Conservation (phyloP, 2,113 vertebrate genomes). For the Ochotona princeps region DNA sequence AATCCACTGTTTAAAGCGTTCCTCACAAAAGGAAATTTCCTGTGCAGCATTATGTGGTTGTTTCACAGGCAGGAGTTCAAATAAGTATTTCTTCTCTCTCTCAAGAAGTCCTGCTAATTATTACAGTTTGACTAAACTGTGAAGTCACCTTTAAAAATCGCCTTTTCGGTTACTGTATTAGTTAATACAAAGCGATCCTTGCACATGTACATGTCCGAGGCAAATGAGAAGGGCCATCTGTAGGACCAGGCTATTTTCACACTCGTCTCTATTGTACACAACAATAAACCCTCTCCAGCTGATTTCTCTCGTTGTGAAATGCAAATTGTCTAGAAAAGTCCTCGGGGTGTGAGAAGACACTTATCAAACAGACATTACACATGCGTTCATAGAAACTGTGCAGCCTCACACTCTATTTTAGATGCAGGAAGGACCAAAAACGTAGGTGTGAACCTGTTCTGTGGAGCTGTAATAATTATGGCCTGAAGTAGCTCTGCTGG, state of each 20-base stretch:
- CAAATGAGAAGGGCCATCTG: slow-evolving; percentile 86
- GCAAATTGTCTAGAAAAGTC: slow-evolving; percentile 87
- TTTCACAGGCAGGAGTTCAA: slow-evolving; percentile 71
- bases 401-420: slow-evolving; percentile 79
- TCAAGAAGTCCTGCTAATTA: slow-evolving; percentile 79
- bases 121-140: slow-evolving; percentile 79
- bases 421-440: slow-evolving; percentile 82
- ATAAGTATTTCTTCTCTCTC: slow-evolving; percentile 73
- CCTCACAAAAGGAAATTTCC: slow-evolving; percentile 53
- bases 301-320: slow-evolving; percentile 87
- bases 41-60: slow-evolving; percentile 64
- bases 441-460: slow-evolving; percentile 79
- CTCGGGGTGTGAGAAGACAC: slow-evolving; percentile 88
- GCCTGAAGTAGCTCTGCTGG: slow-evolving; percentile 70
- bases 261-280: slow-evolving; percentile 86
- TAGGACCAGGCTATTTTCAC: slow-evolving; percentile 86
- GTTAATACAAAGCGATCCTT: slow-evolving; percentile 81
- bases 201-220: slow-evolving; percentile 80
- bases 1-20: slow-evolving; percentile 30
- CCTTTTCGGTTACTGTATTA: slow-evolving; percentile 61
- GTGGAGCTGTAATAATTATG: slow-evolving; percentile 71
- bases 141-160: slow-evolving; percentile 81
- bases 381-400: slow-evolving; percentile 72
- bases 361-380: slow-evolving; percentile 86
- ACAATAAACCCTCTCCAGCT: slow-evolving; percentile 88